phyloP scores from a whole-genome alignment of 2,888 invertebrate species.

The Apotomis turbidana region DNA sequence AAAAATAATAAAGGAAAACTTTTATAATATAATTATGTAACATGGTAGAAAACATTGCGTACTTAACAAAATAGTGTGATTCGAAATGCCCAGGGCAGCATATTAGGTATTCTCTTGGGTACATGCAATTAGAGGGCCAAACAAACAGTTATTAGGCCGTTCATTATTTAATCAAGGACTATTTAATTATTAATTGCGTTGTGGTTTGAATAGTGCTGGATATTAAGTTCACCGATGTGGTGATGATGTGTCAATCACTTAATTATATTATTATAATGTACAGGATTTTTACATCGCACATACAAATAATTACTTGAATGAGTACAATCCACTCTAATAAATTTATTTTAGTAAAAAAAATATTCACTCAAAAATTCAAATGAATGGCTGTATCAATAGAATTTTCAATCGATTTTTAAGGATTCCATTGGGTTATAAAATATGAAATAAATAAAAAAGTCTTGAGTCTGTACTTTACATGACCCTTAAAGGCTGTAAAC shows the following conservation, averaged over 20 bases:
- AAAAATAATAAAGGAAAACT: no score
- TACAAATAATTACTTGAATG: not conserved
- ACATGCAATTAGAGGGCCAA: conserved; percentile 28
- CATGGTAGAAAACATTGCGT: not conserved
- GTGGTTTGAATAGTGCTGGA: not conserved
- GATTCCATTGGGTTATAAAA: no score
- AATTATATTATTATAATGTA: not conserved
- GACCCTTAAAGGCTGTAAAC: no score
- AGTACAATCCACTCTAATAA: not conserved
- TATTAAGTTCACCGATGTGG: not conserved
- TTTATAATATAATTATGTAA: not conserved
- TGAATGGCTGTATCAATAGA: no score
- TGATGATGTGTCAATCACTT: not conserved
- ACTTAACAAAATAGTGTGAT: not conserved
- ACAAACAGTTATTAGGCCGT: conserved; percentile 30
- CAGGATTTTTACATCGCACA: not conserved
- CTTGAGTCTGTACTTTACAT: no score
- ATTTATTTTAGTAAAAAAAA: not conserved
- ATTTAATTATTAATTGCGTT: conserved; percentile 16
- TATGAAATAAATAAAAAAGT: no score
- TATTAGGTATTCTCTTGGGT: conserved; percentile 34
- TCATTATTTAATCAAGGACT: conserved; percentile 17
- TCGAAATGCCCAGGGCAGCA: not conserved
- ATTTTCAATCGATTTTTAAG: no score
- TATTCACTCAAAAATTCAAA: no score